Percentiles rank a stretch among this genome's conserved stretches.
Evolutionary conservation across 2,888 invertebrate genomes (phyloP).

Genomic region (Dysmachus trigonus): DNA sequence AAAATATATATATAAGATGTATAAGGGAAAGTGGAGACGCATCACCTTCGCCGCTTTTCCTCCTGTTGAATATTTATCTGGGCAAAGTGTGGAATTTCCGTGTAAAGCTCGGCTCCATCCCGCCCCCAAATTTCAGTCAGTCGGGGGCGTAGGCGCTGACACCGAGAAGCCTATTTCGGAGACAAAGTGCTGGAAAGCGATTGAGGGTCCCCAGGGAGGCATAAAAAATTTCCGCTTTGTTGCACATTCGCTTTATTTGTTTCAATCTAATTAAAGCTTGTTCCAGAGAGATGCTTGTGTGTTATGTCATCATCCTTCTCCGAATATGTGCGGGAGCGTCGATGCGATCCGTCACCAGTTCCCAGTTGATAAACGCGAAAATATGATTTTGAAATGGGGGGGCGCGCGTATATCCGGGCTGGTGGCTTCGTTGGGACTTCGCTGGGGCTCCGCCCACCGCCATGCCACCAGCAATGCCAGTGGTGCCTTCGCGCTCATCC

Average conservation of each 20-base stretch:
- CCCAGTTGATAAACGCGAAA: not conserved
- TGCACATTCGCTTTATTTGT: slow-evolving; percentile 24
- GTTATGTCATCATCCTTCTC: slow-evolving; percentile 3
- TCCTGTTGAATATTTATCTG: slow-evolving; percentile 13
- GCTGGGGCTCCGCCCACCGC: not conserved
- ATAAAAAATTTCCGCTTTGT: slow-evolving; percentile 21
- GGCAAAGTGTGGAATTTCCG: not conserved
- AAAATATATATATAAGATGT: too few relatives aligned
- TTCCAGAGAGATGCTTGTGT: not conserved
- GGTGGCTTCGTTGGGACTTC: too few relatives aligned
- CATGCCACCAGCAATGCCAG: too few relatives aligned
- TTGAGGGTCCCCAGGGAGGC: not conserved
- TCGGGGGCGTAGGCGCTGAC: not conserved
- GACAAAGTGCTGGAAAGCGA: not conserved
- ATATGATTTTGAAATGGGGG: slow-evolving; percentile 19
- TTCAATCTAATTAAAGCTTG: slow-evolving; percentile 29
- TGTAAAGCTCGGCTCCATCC: not conserved
- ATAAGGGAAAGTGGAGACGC: not conserved
- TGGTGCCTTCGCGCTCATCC: not conserved
- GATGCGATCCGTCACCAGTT: not conserved
- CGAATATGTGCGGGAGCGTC: not conserved
- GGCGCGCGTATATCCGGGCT: not conserved
- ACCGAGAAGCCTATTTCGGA: not conserved
- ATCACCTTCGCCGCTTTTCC: not conserved
- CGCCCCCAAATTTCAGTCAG: too few relatives aligned